Conservation (phyloP, 2,113 vertebrate genomes). For the Dipodomys ordii region DNA sequence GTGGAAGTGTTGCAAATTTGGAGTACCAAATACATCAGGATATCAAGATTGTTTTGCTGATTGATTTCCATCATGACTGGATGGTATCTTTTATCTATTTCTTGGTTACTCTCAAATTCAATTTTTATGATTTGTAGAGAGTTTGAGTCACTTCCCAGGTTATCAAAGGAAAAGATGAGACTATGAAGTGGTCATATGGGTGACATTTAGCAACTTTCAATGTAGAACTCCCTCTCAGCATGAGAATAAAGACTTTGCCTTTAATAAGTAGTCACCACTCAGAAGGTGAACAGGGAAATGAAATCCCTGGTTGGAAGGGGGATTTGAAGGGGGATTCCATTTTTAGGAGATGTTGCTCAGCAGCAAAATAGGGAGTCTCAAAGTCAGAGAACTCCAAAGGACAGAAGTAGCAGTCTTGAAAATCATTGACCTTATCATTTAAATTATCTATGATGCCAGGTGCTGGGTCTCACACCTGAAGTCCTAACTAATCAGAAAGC, state of each 20-base stretch:
- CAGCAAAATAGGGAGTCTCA: not conserved
- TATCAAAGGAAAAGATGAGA: not conserved
- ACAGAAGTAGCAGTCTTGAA: not conserved
- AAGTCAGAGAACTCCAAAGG: not conserved
- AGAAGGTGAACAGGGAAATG: not conserved
- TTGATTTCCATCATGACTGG: not conserved
- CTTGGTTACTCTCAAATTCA: not conserved
- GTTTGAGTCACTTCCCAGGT: not conserved
- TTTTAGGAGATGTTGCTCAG: not conserved
- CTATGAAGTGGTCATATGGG: not conserved
- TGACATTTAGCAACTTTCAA: not conserved
- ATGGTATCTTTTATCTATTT: not conserved
- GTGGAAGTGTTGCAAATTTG: not conserved
- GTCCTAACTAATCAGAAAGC: no score
- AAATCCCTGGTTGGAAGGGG: not conserved
- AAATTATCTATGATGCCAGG: not conserved
- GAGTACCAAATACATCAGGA: not conserved
- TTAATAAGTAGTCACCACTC: not conserved
- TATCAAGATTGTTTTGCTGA: not conserved
- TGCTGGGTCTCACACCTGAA: no score
- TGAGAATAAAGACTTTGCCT: not conserved
- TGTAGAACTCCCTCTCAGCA: not conserved
- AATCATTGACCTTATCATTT: no score
- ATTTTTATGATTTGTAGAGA: not conserved
- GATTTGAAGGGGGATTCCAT: not conserved